phyloP scores from a whole-genome alignment of 1,140 invertebrate genomes.

The Eueides isabella region DNA sequence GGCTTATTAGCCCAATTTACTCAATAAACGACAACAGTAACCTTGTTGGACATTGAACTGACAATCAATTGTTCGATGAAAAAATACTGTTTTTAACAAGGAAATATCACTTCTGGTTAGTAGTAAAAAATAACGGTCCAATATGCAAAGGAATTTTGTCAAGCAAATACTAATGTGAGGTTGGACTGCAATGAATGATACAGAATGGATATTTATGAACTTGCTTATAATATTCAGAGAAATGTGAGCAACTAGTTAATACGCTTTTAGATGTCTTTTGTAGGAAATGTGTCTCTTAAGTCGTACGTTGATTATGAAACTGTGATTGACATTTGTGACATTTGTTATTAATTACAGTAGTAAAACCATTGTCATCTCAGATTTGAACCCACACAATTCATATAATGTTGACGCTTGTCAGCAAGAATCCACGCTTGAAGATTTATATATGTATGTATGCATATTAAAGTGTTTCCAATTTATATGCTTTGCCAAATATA shows the following conservation, averaged over 20 bases:
- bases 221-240: not conserved
- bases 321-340: too few species aligned
- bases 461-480: not conserved
- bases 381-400: too few species aligned
- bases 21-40: not conserved
- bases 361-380: too few species aligned
- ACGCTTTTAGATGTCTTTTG: too few species aligned
- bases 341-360: too few species aligned
- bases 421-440: too few species aligned
- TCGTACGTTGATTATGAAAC: too few species aligned
- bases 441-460: too few species aligned
- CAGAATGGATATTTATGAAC: not conserved
- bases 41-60: not conserved
- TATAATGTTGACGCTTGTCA: too few species aligned
- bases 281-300: too few species aligned
- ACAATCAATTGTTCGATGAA: not conserved
- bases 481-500: constrained; percentile 11
- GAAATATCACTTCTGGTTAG: not conserved
- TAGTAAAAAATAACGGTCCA: not conserved
- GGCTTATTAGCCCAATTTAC: not conserved
- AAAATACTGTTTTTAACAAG: not conserved
- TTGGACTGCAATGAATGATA: not conserved
- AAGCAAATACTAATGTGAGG: not conserved
- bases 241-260: too few species aligned
- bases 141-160: not conserved